A percentile compares a stretch with the other conserved stretches of the same genome.
phyloP scores from a whole-genome alignment of 2,797 vertebrate genomes.

The Pangasius djambal region DNA sequence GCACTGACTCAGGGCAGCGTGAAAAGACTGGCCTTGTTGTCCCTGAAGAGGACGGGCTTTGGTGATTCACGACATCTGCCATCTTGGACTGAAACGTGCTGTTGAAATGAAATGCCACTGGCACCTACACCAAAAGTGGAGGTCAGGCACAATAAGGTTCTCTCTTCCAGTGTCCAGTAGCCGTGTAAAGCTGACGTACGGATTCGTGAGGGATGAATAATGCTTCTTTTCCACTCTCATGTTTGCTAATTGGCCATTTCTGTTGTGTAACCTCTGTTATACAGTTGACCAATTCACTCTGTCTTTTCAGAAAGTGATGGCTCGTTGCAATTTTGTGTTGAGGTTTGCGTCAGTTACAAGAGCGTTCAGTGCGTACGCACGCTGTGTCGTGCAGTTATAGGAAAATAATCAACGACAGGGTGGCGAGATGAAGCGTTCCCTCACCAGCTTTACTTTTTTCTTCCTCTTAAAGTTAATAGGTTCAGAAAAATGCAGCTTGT shows the following conservation, averaged over 20 bases:
- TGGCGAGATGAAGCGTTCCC: background rate
- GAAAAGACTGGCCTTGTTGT: slow-evolving; percentile 56
- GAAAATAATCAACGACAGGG: background rate
- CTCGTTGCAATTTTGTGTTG: background rate
- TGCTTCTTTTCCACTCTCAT: background rate
- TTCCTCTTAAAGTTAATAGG: background rate
- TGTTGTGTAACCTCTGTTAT: background rate
- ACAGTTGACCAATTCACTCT: background rate
- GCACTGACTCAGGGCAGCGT: slow-evolving; percentile 10
- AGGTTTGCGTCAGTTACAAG: background rate
- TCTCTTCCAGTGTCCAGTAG: slow-evolving; percentile 34
- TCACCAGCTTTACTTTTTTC: background rate
- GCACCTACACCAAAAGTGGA: slow-evolving; percentile 59
- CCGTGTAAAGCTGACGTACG: background rate
- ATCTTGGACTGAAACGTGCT: slow-evolving; percentile 54
- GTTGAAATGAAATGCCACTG: slow-evolving; percentile 50
- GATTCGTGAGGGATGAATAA: slow-evolving; percentile 16
- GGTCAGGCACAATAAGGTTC: slow-evolving; percentile 51
- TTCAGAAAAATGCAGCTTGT: background rate
- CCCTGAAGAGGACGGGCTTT: slow-evolving; percentile 32
- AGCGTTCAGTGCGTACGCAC: background rate
- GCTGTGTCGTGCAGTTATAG: background rate
- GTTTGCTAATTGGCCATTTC: background rate
- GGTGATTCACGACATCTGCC: slow-evolving; percentile 42
- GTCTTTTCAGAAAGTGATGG: background rate